phyloP scores from a whole-genome alignment of 2,888 invertebrate species.

The Patella pellucida region DNA sequence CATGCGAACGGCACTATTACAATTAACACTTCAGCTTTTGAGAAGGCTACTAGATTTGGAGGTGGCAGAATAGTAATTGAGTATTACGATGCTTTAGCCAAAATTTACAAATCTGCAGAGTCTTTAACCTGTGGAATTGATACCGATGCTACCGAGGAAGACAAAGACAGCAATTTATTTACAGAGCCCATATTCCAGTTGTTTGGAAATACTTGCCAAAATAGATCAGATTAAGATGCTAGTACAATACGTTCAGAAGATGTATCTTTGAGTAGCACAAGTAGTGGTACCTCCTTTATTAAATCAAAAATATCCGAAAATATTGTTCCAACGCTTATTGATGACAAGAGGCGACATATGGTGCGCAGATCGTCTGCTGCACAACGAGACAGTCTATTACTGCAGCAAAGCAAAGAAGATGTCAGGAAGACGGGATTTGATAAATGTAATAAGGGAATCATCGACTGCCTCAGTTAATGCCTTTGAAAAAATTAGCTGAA shows the following conservation, averaged over 20 bases:
- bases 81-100: not conserved
- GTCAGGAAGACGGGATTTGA: not conserved
- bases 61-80: not conserved
- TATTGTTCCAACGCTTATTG: not conserved
- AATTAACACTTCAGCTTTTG: not conserved
- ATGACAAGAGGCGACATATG: slow-evolving; percentile 4
- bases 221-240: not conserved
- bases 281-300: not conserved
- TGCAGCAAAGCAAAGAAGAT: not conserved
- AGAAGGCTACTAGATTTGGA: not conserved
- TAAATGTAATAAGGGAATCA: not conserved
- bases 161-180: too few relatives aligned
- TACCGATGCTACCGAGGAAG: not conserved
- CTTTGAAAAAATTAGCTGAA: not conserved
- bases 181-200: too few relatives aligned
- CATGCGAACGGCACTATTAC: too few relatives aligned
- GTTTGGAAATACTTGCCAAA: too few relatives aligned
- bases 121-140: not conserved
- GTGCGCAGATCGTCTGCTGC: not conserved
- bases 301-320: not conserved
- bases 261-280: not conserved
- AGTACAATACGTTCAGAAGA: not conserved
- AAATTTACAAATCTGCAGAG: not conserved
- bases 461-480: not conserved
- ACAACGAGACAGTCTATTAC: not conserved